Base-by-base conservation (phyloP, 1,140 invertebrate species). In the Tribolium madens region DNA sequence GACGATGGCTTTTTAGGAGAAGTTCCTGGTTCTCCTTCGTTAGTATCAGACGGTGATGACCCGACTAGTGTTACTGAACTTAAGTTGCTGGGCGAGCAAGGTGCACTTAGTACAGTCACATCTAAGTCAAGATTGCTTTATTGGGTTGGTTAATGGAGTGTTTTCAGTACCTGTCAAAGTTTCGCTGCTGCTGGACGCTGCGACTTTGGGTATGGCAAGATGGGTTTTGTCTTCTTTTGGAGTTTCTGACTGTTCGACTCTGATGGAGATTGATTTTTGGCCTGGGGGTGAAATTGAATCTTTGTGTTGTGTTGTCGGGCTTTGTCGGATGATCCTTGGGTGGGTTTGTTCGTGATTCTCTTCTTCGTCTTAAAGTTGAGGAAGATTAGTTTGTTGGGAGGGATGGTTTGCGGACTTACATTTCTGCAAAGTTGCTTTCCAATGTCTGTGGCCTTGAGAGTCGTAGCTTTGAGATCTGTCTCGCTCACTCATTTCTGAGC, bases 11-110 rank as follows among this genome's bases (percentile, higher is more conserved):
- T 69, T 31, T 13, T 64, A 7, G 73, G 52, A 12, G 72, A 76
- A 18, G 73, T 71, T 12, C 47, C 69, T 21, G 71, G 48, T 57
- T 81, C 80, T 7, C 60, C 77, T 5, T 87, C 86, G 75, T 85
- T 86, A 47, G 85, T 84, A 78, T 87, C 87, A 6, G 82, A 85
- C 78, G 88, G 87, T 0, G 87, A 88, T 5, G 83, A 83, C 3
- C 90, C 92, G 0, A 93, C 90, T 60, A 94, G 82, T 2, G 93
- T 94, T 6, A 92, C 90, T 1, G 91, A 91, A 80, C 92, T 93
- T 1, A 93, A 82, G 73, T 92, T 93, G 33, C 92, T 91, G 0
- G 92, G 92, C 0, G 93, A 93, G 0, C 91, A 91, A 46, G 91
- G 90, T 14, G 88, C 88, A 83, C 90, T 91, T 5, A 88, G 77